Base-by-base conservation (phyloP, 1,140 invertebrate species). In the Delia radicum region DNA sequence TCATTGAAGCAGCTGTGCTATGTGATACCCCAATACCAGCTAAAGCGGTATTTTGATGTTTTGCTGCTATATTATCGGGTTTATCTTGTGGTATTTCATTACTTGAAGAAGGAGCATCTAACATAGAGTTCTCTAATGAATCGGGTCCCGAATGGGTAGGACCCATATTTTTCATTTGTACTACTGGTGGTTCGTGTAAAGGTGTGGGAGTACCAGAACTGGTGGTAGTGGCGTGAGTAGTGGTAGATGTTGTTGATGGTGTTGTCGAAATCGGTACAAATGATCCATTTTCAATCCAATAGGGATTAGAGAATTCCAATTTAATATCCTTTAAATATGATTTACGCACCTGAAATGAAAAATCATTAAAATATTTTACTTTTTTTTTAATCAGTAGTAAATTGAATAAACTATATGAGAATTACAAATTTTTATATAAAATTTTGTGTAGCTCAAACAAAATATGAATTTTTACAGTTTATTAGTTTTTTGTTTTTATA, bases 231-330 rank as follows among this genome's bases (percentile, higher is more conserved):
- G 81, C 81, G 0, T 87, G 89, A 0, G 89, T 90, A 2, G 90
- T 90, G 5, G 90, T 90, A 0, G 91, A 91, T 0, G 90, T 91
- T 0, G 91, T 90, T 0, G 91, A 93, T 6, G 93, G 93, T 0
- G 91, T 92, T 0, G 91, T 90, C 0, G 91, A 90, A 1, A 92
- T 94, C 15, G 94, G 93, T 8, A 94, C 93, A 8, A 93, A 82
- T 18, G 90, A 92, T 74, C 91, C 90, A 82, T 95, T 95, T 42
- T 88, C 88, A 26, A 93, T 80, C 82, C 91, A 95, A 82, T 93
- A 95, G 18, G 93, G 88, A 15, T 92, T 90, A 29, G 93, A 91
- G 75, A 91, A 93, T 75, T 91, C 89, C 3, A 90, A 88, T 74
- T 87, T 88, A 0, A 94, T 88, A 78, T 94, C 91, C 61, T 87